phyloP scores from a whole-genome alignment of 1,140 invertebrate genomes.

The Tenebrio molitor region DNA sequence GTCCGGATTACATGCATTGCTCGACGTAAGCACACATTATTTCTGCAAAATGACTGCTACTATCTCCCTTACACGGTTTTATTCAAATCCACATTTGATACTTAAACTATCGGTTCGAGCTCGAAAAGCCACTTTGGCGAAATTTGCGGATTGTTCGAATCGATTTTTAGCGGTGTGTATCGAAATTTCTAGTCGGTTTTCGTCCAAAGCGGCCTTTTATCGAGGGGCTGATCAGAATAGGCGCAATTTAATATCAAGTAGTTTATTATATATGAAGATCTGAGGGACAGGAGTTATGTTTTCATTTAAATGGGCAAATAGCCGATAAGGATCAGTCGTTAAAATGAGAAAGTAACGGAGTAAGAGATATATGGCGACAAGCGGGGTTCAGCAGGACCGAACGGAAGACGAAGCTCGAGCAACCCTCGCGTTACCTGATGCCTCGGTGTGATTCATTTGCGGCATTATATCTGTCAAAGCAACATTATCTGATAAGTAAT shows the following conservation, averaged over 20 bases:
- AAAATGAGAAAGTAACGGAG: conserved; percentile 54
- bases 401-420: conserved; percentile 26
- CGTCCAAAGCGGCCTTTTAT: conserved; percentile 34
- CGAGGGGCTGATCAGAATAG: conserved; percentile 43
- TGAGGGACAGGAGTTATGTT: conserved; percentile 54
- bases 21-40: conserved; percentile 34
- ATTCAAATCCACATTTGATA: background rate
- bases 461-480: conserved; percentile 55
- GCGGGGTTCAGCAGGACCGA: conserved; percentile 46
- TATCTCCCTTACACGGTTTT: conserved; percentile 26
- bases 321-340: conserved; percentile 54
- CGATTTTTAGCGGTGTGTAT: no score
- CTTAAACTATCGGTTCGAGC: no score
- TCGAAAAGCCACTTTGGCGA: background rate
- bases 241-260: conserved; percentile 49
- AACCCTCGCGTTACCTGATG: conserved; percentile 53
- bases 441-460: conserved; percentile 40
- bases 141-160: background rate
- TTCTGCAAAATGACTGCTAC: conserved; percentile 37
- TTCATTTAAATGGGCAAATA: conserved; percentile 54
- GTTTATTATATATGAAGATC: conserved; percentile 50
- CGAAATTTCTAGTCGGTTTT: no score
- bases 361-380: conserved; percentile 54
- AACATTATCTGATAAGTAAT: conserved; percentile 49
- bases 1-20: conserved; percentile 41